Evolutionary conservation across 2,888 invertebrate genomes (phyloP), one percentile per base, ranked within the genome.

Genomic region (Clanis bilineata): DNA sequence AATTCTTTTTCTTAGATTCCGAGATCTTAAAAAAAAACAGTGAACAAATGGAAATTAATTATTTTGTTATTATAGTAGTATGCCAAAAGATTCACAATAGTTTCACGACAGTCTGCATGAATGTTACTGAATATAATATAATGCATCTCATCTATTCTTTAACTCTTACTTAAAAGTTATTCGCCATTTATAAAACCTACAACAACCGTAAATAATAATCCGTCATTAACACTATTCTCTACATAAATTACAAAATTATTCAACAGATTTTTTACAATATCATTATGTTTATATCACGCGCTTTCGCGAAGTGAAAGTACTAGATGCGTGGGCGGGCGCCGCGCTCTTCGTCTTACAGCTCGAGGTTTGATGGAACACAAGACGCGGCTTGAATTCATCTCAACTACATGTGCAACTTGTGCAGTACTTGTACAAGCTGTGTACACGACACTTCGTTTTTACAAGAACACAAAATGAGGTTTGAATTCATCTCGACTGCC

Each of bases 381-480:
- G 55, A 56, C 39, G 55, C 23, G 55, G 55, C 32, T 51, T 51
- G 51, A 51, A 51, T 51, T 32, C 51, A 51, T 51, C 51, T 51
- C 51, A 15, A 51, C 51, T 25, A 23, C 47, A 47, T 47, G 47
- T 47, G 23, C 43, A 18, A 32, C 51, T 51, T 32, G 51, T 32
- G 32, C 47, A 47, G n/a, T 47, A 47, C 47, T 47, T 7, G 47
- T 47, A 7, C 51, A n/a, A 23, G 51, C 32, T 7, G 51, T 51
- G 51, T 51, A 28, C 28, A 51, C 51, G 51, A 51, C 51, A 51
- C 51, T 51, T 51, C 51, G n/a, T n/a, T n/a, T n/a, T n/a, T n/a
- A n/a, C n/a, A n/a, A n/a, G n/a, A n/a, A 56, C 39, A 56, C 38
- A 23, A 56, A 38, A 56, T 56, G 55, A n/a, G 55, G 55, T 56